Evolutionary conservation across 2,113 vertebrate species (phyloP), one percentile per base, ranked within the genome.

Genomic region (Semicossyphus pulcher): DNA sequence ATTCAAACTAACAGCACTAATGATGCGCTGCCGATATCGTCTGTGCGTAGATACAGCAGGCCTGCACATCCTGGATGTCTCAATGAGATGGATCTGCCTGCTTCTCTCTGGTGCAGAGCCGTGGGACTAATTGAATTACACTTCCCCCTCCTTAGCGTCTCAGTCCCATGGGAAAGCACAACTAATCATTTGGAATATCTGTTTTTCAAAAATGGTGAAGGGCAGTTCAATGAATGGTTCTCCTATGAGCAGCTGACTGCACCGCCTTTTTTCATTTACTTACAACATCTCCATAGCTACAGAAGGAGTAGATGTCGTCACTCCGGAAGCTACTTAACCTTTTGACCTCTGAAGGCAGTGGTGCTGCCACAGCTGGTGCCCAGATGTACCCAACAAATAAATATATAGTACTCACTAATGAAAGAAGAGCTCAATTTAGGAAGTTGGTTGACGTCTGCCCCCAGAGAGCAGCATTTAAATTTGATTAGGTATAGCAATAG

Each of bases 81-180:
- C 70, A 63, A 34, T 63, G 76, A 85, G 86, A 93, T 82, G 78
- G 80, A 90, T 86, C 53, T 70, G 82, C 84, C 84, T 61, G 62
- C 83, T 81, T 85, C 79, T 69, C 83, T 86, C 76, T 81, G 76
- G 88, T 90, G 80, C 84, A 83, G 84, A 88, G 85, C 84, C 34
- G 36, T 72, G 78, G 86, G 85, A 87, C 84, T 93, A 92, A 94
- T 91, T 91, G 68, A 93, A 93, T 94, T 92, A 91, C 89, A 78
- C 65, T 54, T 54, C 80, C 65, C 75, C 61, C 69, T 73, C 76
- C 71, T 41, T 54, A 66, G 61, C 68, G 76, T 69, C 67, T 64
- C 60, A 51, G 70, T 83, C 89, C 78, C 85, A 61, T 61, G 83
- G 84, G 89, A 88, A 76, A 54, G 75, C 78, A 80, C 82, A 73